phyloP scores from a whole-genome alignment of 2,888 invertebrate genomes.

The Diaperis boleti region DNA sequence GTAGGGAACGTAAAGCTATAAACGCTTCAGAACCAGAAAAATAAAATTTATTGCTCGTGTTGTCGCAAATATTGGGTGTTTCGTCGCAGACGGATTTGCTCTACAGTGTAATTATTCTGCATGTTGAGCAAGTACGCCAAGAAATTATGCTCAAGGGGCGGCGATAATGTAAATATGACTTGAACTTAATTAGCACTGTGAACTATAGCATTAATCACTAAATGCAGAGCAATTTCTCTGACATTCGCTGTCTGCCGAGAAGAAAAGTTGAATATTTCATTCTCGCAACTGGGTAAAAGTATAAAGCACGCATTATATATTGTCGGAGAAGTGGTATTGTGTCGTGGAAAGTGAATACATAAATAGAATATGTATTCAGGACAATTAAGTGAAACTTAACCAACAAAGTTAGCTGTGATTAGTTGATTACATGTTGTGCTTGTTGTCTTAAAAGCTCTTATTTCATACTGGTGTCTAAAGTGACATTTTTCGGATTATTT shows the following conservation, averaged over 20 bases:
- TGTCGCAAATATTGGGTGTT: background rate
- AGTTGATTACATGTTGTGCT: no score
- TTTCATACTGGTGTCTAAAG: no score
- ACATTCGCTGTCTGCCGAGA: background rate
- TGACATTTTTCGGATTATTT: no score
- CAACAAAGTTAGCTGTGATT: no score
- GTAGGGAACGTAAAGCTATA: no score
- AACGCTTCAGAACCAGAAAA: background rate
- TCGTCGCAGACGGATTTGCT: background rate
- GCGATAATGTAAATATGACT: conserved; percentile 10
- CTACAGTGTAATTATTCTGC: background rate
- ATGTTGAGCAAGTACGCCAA: background rate
- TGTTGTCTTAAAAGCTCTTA: no score
- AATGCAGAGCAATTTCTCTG: conserved; percentile 8
- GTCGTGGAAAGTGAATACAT: background rate
- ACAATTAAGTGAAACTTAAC: no score
- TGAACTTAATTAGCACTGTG: conserved; percentile 18
- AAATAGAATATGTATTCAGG: no score
- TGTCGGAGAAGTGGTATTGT: background rate
- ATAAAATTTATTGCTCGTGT: background rate
- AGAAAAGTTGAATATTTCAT: background rate
- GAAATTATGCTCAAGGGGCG: conserved; percentile 13
- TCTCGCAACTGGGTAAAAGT: background rate
- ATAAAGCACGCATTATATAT: background rate
- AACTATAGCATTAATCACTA: conserved; percentile 18